Conservation (phyloP, 2,113 vertebrate genomes). For the Hippocampus barbouri region DNA sequence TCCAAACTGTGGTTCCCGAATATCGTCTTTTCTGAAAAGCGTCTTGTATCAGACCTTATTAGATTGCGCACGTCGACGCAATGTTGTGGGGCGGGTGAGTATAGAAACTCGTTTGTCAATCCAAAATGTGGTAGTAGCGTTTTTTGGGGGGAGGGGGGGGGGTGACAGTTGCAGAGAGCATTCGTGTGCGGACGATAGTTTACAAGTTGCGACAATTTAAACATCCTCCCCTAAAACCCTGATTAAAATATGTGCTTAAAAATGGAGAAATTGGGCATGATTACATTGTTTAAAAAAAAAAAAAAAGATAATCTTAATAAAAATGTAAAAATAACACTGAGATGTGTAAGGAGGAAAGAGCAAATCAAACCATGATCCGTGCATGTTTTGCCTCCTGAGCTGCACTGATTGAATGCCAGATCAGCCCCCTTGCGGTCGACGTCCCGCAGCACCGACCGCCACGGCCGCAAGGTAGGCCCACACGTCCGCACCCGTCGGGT, state of each 20-base stretch:
- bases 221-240: slow-evolving; percentile 43
- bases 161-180: not conserved
- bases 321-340: slow-evolving; percentile 21
- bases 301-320: slow-evolving; percentile 1
- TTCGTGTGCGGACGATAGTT: slow-evolving; percentile 39
- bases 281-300: slow-evolving; percentile 18
- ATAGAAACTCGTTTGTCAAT: too few relatives aligned
- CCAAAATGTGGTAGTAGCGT: too few relatives aligned
- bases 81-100: too few relatives aligned
- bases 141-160: too few relatives aligned
- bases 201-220: slow-evolving; percentile 34
- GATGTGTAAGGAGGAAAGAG: slow-evolving; percentile 30
- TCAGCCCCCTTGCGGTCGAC: slow-evolving; percentile 48
- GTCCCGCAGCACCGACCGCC: slow-evolving; percentile 31
- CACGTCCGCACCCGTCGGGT: slow-evolving; percentile 42
- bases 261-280: slow-evolving; percentile 37
- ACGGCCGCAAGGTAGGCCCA: slow-evolving; percentile 50
- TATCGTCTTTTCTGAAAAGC: too few relatives aligned
- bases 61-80: too few relatives aligned
- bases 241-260: slow-evolving; percentile 41
- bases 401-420: slow-evolving; percentile 62
- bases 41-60: too few relatives aligned
- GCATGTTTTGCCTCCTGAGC: slow-evolving; percentile 51
- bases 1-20: too few relatives aligned
- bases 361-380: slow-evolving; percentile 39